Evolutionary conservation across 2,113 vertebrate species (phyloP), one percentile per base, ranked within the genome.

Genomic region (Bubo bubo): DNA sequence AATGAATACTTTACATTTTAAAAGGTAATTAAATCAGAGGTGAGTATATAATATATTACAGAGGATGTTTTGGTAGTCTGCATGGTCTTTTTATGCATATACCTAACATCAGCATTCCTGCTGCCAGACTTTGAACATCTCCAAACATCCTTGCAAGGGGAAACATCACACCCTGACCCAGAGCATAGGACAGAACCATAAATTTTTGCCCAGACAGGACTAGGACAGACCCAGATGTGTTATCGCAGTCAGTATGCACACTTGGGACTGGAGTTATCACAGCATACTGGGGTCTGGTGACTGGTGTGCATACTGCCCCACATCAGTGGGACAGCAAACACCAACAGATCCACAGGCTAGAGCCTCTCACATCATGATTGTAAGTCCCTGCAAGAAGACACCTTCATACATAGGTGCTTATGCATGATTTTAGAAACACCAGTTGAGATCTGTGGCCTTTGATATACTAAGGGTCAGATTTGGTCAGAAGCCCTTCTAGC

Each of bases 1-100:
- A 96, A 92, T 83, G 77, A 90, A 89, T 58, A 93, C 95, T 97
- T 88, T 79, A 89, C 72, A 90, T 96, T 89, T 97, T 82, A 92
- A 93, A 94, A 79, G 87, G 52, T 90, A 95, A 95, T 94, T 83
- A 91, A 96, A 53, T 92, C 79, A 86, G 23, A 82, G 8, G 64
- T 24, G 56, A 79, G 43, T 72, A 91, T 94, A 80, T 75, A 24
- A 82, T 63, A 58, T 59, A 82, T 82, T 64, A 82, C 17, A 83
- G 37, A 93, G 34, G 39, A 47, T 87, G 53, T 75, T 95, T 94
- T 47, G 55, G 35, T 79, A 83, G 43, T 53, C 60, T 77, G 58
- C 18, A 41, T 5, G 20, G 45, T 64, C 27, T 85, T 41, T 73
- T 72, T 76, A 85, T 26, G 14, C 45, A 41, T 17, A 83, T 12